Conservation (phyloP, 2,797 vertebrate genomes). For the Spinus pinus region DNA sequence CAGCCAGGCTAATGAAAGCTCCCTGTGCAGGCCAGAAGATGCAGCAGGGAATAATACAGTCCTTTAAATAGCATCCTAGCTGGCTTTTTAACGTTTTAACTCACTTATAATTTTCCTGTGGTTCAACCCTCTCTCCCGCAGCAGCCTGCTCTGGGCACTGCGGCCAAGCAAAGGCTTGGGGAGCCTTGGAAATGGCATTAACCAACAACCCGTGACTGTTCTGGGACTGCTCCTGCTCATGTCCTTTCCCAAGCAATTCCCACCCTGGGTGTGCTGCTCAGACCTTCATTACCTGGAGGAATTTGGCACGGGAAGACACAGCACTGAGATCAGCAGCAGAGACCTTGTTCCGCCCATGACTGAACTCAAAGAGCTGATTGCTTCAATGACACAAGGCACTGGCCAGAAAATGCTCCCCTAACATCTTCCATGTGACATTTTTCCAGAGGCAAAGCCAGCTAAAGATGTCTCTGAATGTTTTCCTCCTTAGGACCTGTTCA, state of each 20-base stretch:
- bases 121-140: neutral
- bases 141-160: neutral
- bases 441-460: neutral
- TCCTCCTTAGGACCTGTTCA: neutral
- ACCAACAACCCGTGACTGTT: neutral
- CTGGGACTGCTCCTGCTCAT: neutral
- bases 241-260: neutral
- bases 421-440: neutral
- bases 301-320: neutral
- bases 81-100: neutral
- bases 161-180: neutral
- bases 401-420: neutral
- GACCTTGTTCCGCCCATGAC: neutral
- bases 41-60: constrained; percentile 24
- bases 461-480: neutral
- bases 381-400: neutral
- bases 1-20: constrained; percentile 30
- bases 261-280: neutral
- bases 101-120: constrained; percentile 24
- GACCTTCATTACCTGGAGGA: neutral
- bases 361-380: neutral
- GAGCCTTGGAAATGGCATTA: neutral
- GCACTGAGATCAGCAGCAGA: neutral
- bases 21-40: constrained; percentile 30
- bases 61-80: constrained; percentile 43